phyloP scores from a whole-genome alignment of 2,113 vertebrate genomes.

The Camelus bactrianus region DNA sequence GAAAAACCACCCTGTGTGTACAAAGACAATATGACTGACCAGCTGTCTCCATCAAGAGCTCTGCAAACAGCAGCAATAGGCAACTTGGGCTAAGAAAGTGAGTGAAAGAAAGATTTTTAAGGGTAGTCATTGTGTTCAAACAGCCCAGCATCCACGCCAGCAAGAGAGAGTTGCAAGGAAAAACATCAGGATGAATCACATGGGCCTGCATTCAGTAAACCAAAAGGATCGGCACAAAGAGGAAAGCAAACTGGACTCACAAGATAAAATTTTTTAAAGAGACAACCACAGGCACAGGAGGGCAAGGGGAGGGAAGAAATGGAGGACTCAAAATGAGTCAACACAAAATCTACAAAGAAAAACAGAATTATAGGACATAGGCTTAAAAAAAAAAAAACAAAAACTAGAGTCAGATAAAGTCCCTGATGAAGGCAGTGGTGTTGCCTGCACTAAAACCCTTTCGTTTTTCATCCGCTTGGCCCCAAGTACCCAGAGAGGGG shows the following conservation, averaged over 20 bases:
- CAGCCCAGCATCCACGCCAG: neutral
- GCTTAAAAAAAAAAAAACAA: neutral
- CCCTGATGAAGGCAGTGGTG: neutral
- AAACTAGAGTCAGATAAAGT: neutral
- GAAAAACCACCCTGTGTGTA: neutral
- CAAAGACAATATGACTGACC: neutral
- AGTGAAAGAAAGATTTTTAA: neutral
- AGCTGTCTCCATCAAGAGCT: conserved; percentile 18
- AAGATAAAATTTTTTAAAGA: conserved; percentile 59
- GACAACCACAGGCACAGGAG: neutral
- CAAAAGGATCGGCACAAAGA: neutral
- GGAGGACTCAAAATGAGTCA: conserved; percentile 14
- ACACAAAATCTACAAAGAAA: conserved; percentile 60
- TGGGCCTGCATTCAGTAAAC: neutral
- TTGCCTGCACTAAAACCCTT: neutral
- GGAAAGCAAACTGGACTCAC: conserved; percentile 34
- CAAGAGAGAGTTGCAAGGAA: neutral
- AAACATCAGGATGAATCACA: conserved; percentile 39
- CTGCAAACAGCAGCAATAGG: neutral
- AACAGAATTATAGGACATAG: conserved; percentile 50
- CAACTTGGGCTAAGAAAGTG: neutral
- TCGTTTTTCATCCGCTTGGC: neutral
- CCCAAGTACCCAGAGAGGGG: neutral
- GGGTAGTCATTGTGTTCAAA: neutral
- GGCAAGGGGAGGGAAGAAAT: neutral